phyloP scores from a whole-genome alignment of 2,113 vertebrate species.

The Cisticola juncidis region DNA sequence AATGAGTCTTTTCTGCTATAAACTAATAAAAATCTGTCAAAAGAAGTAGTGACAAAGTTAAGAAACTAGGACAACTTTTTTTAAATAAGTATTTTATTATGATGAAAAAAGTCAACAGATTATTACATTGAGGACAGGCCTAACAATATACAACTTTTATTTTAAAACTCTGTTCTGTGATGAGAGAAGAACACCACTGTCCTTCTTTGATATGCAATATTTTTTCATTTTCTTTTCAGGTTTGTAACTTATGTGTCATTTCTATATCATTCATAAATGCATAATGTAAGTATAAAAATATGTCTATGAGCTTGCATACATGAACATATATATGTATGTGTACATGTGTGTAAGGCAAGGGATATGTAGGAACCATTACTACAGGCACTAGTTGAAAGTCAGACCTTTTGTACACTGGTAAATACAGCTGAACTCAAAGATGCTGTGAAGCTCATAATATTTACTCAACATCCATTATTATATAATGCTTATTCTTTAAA shows the following conservation, averaged over 20 bases:
- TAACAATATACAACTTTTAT: not conserved
- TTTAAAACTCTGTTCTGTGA: not conserved
- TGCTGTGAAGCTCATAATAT: not conserved
- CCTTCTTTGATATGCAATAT: not conserved
- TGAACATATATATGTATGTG: not conserved
- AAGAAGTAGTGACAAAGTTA: not conserved
- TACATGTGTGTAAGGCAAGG: not conserved
- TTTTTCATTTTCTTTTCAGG: not conserved
- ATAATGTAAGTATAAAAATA: not conserved
- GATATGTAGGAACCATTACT: not conserved
- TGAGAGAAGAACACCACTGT: not conserved
- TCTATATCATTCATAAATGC: not conserved
- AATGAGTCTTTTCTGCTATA: not conserved
- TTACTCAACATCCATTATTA: not conserved
- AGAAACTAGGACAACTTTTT: not conserved
- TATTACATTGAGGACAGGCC: not conserved
- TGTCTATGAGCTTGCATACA: not conserved
- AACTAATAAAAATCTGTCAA: not conserved
- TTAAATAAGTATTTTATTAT: not conserved
- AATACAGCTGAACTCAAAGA: not conserved
- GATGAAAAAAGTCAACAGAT: not conserved
- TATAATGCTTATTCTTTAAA: not conserved
- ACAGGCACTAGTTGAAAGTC: not conserved
- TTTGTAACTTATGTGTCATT: not conserved
- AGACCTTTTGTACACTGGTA: not conserved